These are phyloP conservation scores for Paraescarpia echinospica DNA, from an alignment of 1,140 invertebrate genomes.

Conservation along the genomic window DNA sequence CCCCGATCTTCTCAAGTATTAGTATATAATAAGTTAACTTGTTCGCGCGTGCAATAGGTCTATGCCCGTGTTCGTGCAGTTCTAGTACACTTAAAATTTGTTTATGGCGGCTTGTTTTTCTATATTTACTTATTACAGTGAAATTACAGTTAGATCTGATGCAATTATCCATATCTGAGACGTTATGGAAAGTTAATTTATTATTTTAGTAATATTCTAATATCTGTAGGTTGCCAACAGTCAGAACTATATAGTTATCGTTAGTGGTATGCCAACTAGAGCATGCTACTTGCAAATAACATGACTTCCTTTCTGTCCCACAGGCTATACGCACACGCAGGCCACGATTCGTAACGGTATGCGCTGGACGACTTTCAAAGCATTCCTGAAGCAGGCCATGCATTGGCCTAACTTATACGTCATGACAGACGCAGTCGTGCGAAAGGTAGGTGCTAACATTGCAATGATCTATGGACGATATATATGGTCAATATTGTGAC, in stretches of 20 bases:
- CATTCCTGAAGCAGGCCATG: constrained; percentile 79
- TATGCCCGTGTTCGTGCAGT: not conserved
- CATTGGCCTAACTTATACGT: constrained; percentile 81
- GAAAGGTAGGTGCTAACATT: constrained; percentile 43
- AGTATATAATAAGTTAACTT: too few species aligned
- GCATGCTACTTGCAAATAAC: too few species aligned
- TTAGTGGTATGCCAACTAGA: not conserved
- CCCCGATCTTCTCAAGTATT: too few species aligned
- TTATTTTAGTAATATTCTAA: not conserved
- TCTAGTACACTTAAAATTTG: not conserved
- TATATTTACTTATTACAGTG: not conserved
- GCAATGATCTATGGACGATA: too few species aligned
- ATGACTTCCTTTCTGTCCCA: too few species aligned
- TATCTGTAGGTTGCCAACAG: not conserved
- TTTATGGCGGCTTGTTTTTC: not conserved
- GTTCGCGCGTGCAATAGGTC: not conserved
- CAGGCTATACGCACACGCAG: constrained; percentile 62
- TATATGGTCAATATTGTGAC: too few species aligned
- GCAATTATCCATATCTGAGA: not conserved
- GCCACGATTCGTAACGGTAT: constrained; percentile 82
- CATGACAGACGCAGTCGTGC: constrained; percentile 80
- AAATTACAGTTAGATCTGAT: not conserved
- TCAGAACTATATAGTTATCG: too few species aligned
- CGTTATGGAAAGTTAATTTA: not conserved
- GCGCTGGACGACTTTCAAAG: constrained; percentile 84